Conservation (phyloP, 2,888 invertebrate species). For the Hanleya hanleyi region DNA sequence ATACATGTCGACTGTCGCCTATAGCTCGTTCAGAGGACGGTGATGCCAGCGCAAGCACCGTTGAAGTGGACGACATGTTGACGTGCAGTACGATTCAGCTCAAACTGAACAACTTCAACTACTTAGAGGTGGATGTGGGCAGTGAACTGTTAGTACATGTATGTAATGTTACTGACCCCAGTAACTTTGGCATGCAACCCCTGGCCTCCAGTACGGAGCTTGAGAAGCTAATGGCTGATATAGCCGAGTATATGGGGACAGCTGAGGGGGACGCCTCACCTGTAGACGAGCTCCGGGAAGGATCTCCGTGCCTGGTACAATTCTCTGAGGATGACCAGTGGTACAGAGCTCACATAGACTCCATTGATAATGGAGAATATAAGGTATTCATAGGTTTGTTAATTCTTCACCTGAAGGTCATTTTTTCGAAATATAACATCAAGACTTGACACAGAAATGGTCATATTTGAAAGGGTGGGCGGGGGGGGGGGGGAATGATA, state of each 20-base stretch:
- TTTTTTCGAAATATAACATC: too few species aligned
- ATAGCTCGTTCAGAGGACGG: neutral
- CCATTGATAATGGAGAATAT: neutral
- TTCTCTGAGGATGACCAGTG: conserved; percentile 57
- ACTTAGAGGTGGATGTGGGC: neutral
- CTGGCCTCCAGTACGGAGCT: neutral
- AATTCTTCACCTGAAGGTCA: too few species aligned
- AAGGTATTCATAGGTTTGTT: neutral
- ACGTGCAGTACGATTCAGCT: neutral
- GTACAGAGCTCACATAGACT: conserved; percentile 57
- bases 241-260: neutral
- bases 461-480: too few species aligned
- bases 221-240: conserved; percentile 1
- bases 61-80: neutral
- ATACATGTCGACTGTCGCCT: too few species aligned
- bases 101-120: neutral
- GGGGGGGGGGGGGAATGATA: too few species aligned
- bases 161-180: neutral
- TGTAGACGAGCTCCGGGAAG: conserved; percentile 30
- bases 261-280: neutral
- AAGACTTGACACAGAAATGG: too few species aligned
- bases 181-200: neutral
- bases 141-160: neutral
- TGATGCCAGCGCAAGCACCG: neutral
- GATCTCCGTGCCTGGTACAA: conserved; percentile 49